Evolutionary conservation across 2,113 vertebrate species (phyloP), one percentile per base, ranked within the genome.

Genomic region (Brachyistius frenatus): DNA sequence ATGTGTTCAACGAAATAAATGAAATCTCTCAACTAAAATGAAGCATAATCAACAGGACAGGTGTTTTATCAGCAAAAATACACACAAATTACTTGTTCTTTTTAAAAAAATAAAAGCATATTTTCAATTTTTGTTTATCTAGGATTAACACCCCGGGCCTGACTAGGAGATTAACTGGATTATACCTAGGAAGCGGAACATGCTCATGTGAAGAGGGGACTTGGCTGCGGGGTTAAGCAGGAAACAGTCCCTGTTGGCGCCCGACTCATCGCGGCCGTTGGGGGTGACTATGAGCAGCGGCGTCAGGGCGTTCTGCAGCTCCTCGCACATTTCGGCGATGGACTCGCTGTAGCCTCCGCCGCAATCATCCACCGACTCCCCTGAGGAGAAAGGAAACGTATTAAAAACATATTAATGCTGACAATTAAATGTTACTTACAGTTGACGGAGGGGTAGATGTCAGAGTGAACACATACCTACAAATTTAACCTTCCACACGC

Each of bases 401-500:
- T 30, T 61, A 50, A 46, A 65, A 60, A 75, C 33, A 11, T 10
- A 13, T 41, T 1, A 44, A 16, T 41, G 14, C 44, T 52, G 30
- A 31, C 30, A 0, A 9, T 5, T 50, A 23, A 0, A 2, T 3
- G 7, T 50, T 50, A 16, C 11, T 14, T 57, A 16, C 1, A 15
- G 53, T 50, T 41, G 31, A 60, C 35, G 15, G 10, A 30, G 11
- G 5, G 6, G 2, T 2, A 23, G 23, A 23, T 23, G 23, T 23
- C 23, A 23, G 23, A 23, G 23, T 23, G n/a, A 37, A 23, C 57
- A 91, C 93, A 15, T 92, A 99, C 98, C 98, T 69, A 99, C 98
- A 92, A 99, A 99, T 88, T 99, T 99, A 93, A 99, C 98, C 92
- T 99, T 99, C 98, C 98, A 99, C 76, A 99, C 98, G 0, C 98